Percentiles rank a stretch among this genome's conserved stretches.
Conservation (phyloP, 64 coral and sea anemone species). For the Stylophora pistillata region DNA sequence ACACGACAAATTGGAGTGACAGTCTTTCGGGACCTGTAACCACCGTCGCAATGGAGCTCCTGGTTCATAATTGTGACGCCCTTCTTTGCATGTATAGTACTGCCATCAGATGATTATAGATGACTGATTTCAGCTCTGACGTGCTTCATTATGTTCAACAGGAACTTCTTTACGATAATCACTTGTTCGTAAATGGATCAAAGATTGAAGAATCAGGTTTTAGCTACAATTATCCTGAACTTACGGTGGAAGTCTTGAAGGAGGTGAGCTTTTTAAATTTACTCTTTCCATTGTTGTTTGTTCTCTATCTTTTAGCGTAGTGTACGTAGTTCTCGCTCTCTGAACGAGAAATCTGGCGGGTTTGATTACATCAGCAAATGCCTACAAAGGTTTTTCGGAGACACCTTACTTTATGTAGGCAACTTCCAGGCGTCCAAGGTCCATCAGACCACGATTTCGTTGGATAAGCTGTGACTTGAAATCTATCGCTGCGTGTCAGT, state of each 20-base stretch:
- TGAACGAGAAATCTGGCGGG: not conserved
- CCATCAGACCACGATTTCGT: no score
- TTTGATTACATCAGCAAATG: not conserved
- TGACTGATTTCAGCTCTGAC: no score
- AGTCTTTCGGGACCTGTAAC: no score
- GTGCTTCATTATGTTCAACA: slow-evolving; percentile 7
- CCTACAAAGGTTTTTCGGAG: no score
- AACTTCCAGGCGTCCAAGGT: no score
- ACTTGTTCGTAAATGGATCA: slow-evolving; percentile 77
- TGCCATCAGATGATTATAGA: no score
- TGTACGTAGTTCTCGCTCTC: not conserved
- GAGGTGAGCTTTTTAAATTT: slow-evolving; percentile 39
- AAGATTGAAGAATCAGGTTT: slow-evolving; percentile 87
- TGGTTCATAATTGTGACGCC: no score
- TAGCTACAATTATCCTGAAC: slow-evolving; percentile 43
- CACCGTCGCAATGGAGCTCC: no score
- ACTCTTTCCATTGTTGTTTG: not conserved
- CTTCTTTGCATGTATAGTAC: no score
- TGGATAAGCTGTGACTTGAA: no score
- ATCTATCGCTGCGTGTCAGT: not conserved
- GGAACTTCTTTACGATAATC: slow-evolving; percentile 97
- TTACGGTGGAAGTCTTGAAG: slow-evolving; percentile 66
- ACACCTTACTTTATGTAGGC: no score
- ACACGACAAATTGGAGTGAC: no score
- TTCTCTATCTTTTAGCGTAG: not conserved